Evolutionary conservation across 1,140 invertebrate species (phyloP), one percentile per base, ranked within the genome.

Genomic region (Bemisia tabaci): DNA sequence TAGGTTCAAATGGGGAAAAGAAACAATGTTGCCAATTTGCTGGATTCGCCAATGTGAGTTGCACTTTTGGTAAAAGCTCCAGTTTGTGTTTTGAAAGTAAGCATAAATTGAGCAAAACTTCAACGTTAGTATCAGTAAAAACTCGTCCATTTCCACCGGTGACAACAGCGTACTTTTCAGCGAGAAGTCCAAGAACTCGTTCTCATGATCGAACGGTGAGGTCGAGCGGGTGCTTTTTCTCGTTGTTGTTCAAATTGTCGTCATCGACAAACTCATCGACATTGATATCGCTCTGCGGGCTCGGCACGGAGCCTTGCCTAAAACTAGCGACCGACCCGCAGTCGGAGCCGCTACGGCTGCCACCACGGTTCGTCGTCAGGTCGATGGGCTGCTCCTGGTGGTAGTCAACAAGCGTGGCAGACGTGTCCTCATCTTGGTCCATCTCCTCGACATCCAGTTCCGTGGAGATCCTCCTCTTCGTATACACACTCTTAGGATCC

Each of bases 341-440:
- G 22, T 12, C 2, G 39, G 17, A n/a, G 62, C 24, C 26, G 68
- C n/a, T 5, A n/a, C 39, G 39, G 22, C 60, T 21, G 25, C 64
- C 59, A 26, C 62, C 58, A 58, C 62, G 62, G n/a, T 68, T 68
- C 12, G 66, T 59, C 21, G 70, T 69, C 5, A 71, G 48, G 62
- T 71, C 70, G 60, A 71, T 71, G n/a, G 70, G 70, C 2, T 61
- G 65, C 1, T 71, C 70, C 22, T 66, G 65, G 39, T 68, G 33
- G 17, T 48, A 48, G 33, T 48, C 33, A 48, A 48, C 33, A 5
- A 48, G 33, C 17, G 33, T 48, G 33, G 33, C 33, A 48, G 33
- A 48, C 17, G 33, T 48, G 33, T 48, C 33, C 17, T 48, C 33
- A 48, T 48, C 33, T 5, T 48, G 5, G 5, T 48, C 33, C 17